These are phyloP conservation scores for Plagodis dolabraria DNA, from an alignment of 2,888 invertebrate species.

Conservation along the genomic window DNA sequence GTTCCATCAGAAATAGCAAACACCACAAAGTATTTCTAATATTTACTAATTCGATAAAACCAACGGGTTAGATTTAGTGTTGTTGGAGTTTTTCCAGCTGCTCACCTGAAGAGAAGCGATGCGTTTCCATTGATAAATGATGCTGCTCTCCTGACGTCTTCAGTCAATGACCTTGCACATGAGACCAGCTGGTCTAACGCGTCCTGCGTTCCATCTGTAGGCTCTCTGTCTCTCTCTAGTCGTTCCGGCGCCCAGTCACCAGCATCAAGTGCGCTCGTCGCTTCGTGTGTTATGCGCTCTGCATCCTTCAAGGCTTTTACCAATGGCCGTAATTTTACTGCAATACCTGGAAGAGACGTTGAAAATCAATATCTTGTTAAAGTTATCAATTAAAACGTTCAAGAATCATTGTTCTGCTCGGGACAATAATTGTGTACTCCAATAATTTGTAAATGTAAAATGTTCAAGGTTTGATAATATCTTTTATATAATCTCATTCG, in stretches of 20 bases:
- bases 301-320: constrained; percentile 92
- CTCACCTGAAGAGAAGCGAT: constrained; percentile 89
- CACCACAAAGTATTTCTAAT: too few relatives aligned
- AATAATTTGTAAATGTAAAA: too few relatives aligned
- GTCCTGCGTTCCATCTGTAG: constrained; percentile 88
- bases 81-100: neutral
- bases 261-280: constrained; percentile 89
- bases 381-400: too few relatives aligned
- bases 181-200: constrained; percentile 95
- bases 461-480: too few relatives aligned
- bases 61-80: too few relatives aligned
- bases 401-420: too few relatives aligned
- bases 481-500: too few relatives aligned
- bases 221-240: constrained; percentile 80
- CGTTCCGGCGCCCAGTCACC: constrained; percentile 91
- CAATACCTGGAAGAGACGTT: constrained; percentile 74
- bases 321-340: constrained; percentile 90
- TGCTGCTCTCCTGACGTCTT: constrained; percentile 95
- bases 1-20: too few relatives aligned
- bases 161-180: constrained; percentile 93
- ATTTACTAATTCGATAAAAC: too few relatives aligned
- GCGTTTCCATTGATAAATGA: constrained; percentile 96
- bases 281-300: constrained; percentile 91
- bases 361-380: too few relatives aligned
- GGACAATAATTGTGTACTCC: too few relatives aligned